Percentiles rank a stretch among this genome's conserved stretches.
phyloP scores from a whole-genome alignment of 2,797 vertebrate species.

The Mormyrops boulengeri region DNA sequence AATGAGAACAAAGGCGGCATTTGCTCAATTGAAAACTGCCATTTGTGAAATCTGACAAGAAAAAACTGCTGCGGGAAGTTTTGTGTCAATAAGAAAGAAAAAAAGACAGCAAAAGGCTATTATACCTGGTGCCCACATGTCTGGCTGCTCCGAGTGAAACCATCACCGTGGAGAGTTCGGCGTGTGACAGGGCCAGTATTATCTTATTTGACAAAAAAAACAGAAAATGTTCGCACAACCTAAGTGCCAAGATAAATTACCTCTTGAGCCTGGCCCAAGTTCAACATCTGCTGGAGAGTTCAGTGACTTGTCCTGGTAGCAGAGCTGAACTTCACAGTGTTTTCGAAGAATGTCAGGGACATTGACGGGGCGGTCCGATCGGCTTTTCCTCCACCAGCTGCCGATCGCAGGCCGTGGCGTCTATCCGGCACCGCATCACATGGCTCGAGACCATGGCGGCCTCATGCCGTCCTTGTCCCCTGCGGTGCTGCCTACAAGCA shows the following conservation, averaged over 20 bases:
- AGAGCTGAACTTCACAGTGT: not conserved
- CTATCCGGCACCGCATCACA: not conserved
- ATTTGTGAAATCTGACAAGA: not conserved
- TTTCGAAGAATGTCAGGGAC: not conserved
- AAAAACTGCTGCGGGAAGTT: not conserved
- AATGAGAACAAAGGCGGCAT: not conserved
- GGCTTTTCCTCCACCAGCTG: not conserved
- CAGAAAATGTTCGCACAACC: not conserved
- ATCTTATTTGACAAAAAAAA: conserved; percentile 11
- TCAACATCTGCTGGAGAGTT: not conserved
- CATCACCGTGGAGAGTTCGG: not conserved
- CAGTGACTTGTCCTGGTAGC: not conserved
- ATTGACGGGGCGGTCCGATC: not conserved
- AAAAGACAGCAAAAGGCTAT: not conserved
- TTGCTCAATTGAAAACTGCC: not conserved
- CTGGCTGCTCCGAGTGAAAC: not conserved
- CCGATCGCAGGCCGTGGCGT: not conserved
- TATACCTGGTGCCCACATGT: not conserved
- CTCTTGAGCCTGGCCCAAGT: not conserved
- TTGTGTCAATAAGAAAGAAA: not conserved
- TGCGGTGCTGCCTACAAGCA: not conserved
- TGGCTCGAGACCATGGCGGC: not conserved
- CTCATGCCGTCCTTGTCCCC: not conserved
- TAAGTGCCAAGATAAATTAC: not conserved
- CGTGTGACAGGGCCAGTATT: not conserved